Evolutionary conservation across 2,113 vertebrate species (phyloP).

Genomic region (Connochaetes taurinus): DNA sequence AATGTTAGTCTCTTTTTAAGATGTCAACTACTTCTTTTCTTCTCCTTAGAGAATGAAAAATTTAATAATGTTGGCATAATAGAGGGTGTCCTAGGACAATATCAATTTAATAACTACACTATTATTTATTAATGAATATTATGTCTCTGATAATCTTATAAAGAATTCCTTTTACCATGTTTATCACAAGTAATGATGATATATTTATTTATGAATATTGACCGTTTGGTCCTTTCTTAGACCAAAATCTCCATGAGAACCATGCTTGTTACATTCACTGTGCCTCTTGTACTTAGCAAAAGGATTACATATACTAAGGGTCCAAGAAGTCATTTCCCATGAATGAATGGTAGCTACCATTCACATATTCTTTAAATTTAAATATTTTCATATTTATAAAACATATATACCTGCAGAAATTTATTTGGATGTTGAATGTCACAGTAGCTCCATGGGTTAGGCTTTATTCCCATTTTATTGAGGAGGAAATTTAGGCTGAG

Average conservation of each 20-base stretch:
- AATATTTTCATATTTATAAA: background rate
- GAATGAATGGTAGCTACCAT: background rate
- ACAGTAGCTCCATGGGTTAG: background rate
- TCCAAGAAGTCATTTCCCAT: background rate
- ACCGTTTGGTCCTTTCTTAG: background rate
- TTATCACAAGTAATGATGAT: background rate
- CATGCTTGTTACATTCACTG: background rate
- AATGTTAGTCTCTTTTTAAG: background rate
- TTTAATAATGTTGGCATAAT: background rate
- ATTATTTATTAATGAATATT: background rate
- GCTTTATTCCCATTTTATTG: conserved; percentile 38
- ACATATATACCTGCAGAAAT: background rate
- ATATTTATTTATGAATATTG: background rate
- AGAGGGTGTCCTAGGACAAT: background rate
- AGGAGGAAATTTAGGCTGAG: conserved; percentile 9
- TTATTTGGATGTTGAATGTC: conserved; percentile 44
- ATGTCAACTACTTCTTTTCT: background rate
- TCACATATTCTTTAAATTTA: background rate
- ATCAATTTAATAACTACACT: background rate
- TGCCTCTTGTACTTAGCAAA: background rate
- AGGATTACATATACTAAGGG: background rate
- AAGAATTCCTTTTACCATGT: background rate
- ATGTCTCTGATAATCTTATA: background rate
- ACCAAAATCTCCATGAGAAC: background rate
- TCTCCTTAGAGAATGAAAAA: background rate